A percentile compares a stretch with the other conserved stretches of the same genome.
phyloP scores from a whole-genome alignment of 2,113 vertebrate genomes.

The Anarrhichthys ocellatus region DNA sequence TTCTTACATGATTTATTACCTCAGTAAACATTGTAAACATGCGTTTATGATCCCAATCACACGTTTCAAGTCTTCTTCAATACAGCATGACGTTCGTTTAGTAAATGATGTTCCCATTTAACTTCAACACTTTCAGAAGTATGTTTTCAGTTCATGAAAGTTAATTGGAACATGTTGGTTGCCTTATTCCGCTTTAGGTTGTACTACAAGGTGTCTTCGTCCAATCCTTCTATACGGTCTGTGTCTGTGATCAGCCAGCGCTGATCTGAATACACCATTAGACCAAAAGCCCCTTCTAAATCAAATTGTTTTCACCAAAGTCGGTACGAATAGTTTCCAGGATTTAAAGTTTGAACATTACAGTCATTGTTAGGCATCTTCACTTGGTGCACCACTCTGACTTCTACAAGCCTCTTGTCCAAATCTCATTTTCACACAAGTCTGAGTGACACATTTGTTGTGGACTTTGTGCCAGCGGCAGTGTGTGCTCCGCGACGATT shows the following conservation, averaged over 20 bases:
- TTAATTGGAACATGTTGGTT: neutral
- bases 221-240: neutral
- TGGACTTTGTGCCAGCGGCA: slow-evolving; percentile 7
- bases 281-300: neutral
- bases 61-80: neutral
- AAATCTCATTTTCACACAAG: slow-evolving; percentile 36
- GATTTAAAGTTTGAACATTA: slow-evolving; percentile 5
- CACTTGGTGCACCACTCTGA: neutral
- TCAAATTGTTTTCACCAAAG: neutral
- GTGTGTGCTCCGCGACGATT: slow-evolving; percentile 39
- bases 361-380: slow-evolving; percentile 3
- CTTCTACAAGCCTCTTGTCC: neutral
- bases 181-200: too few relatives aligned
- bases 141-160: neutral
- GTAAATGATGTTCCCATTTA: neutral
- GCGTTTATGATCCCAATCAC: neutral
- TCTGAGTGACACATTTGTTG: slow-evolving; percentile 53
- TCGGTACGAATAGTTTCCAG: neutral
- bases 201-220: too few relatives aligned
- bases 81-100: neutral
- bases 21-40: neutral
- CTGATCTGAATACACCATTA: neutral
- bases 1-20: neutral
- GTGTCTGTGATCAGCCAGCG: neutral
- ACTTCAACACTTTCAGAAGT: neutral